Conservation (phyloP, 2,888 invertebrate genomes). For the Seira ritae region DNA sequence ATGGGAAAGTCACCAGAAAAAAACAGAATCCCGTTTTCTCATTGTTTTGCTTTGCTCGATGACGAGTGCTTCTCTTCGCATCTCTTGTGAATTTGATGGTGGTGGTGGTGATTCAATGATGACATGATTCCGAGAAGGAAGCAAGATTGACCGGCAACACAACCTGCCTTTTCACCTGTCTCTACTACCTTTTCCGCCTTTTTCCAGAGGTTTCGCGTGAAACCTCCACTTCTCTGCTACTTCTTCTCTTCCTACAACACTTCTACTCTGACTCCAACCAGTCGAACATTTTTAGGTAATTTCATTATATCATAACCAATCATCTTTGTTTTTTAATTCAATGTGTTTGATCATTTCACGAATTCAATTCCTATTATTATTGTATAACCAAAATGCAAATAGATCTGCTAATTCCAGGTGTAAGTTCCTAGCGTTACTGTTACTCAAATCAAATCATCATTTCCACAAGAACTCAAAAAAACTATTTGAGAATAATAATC, state of each 20-base stretch:
- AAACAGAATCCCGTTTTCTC: neutral
- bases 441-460: too few relatives aligned
- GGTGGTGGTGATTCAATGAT: conserved; percentile 22
- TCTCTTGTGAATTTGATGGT: neutral
- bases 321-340: conserved; percentile 53
- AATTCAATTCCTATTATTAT: too few relatives aligned
- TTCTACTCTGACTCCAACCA: conserved; percentile 55
- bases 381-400: too few relatives aligned
- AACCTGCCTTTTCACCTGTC: conserved; percentile 31
- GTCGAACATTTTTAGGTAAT: conserved; percentile 59
- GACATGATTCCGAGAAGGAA: conserved; percentile 37
- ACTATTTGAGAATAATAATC: too few relatives aligned
- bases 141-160: conserved; percentile 46
- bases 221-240: conserved; percentile 31
- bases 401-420: too few relatives aligned
- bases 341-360: too few relatives aligned
- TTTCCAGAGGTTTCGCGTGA: conserved; percentile 30
- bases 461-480: too few relatives aligned
- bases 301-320: conserved; percentile 58
- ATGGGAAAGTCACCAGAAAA: neutral
- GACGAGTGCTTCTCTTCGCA: neutral
- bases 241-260: conserved; percentile 44
- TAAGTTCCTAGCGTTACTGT: too few relatives aligned
- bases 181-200: conserved; percentile 37
- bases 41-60: neutral